Conservation (phyloP, 2,888 invertebrate genomes). For the Ophion costatus region DNA sequence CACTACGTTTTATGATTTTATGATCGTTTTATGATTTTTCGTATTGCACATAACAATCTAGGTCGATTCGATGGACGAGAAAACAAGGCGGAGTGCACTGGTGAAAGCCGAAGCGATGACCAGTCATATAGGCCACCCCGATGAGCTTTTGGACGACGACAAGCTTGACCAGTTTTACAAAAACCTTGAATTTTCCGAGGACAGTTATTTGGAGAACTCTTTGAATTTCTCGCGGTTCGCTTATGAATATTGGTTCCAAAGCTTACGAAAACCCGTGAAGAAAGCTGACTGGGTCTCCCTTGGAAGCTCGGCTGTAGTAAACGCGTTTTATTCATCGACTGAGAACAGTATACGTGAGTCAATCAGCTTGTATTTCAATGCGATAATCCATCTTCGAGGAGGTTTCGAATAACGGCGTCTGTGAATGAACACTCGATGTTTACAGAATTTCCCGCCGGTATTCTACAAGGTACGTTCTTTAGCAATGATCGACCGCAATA, state of each 20-base stretch:
- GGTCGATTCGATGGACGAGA: too few species aligned
- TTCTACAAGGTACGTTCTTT: conserved; percentile 95
- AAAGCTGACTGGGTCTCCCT: conserved; percentile 85
- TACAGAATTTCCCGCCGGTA: conserved; percentile 91
- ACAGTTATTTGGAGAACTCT: too few species aligned
- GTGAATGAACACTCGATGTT: background rate
- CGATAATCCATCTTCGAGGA: too few species aligned
- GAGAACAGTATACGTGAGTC: conserved; percentile 84
- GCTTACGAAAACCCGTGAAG: conserved; percentile 84
- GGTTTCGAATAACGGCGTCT: background rate
- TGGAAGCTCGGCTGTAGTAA: conserved; percentile 84
- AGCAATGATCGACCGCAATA: conserved; percentile 86
- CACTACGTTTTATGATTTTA: too few species aligned
- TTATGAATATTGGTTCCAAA: conserved; percentile 84
- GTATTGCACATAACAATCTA: too few species aligned
- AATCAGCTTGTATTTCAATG: background rate
- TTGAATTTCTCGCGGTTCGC: conserved; percentile 84
- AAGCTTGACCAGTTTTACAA: too few species aligned
- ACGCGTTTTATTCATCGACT: conserved; percentile 85
- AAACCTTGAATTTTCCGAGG: too few species aligned
- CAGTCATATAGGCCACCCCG: too few species aligned
- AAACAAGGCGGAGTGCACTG: too few species aligned
- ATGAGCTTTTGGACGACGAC: too few species aligned
- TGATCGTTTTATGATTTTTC: too few species aligned
- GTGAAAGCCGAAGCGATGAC: too few species aligned